Evolutionary conservation across 2,797 vertebrate genomes (phyloP), one percentile per base, ranked within the genome.

Genomic region (Molossus alvarezi): DNA sequence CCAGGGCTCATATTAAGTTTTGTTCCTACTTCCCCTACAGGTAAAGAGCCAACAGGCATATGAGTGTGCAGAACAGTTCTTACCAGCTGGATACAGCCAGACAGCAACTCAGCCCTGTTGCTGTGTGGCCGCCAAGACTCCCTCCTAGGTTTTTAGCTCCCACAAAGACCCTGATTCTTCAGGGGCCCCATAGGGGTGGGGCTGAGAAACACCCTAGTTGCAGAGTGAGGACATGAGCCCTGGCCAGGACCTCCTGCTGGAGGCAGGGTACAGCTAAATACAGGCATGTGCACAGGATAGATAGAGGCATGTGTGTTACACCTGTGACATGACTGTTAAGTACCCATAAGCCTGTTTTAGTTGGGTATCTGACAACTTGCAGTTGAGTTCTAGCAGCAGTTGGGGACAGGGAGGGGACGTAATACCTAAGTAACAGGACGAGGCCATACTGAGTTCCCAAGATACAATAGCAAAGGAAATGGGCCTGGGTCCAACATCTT

Each of bases 51-150:
- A 45, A 14, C 64, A 23, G 15, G 27, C 37, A 2, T 6, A 12
- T 82, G 58, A 11, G 10, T 1, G 0, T 27, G 23, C 41, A 57
- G 11, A 53, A 9, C 75, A 45, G 45, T 25, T 69, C 6, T 20
- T 8, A 1, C 6, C 33, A 12, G 62, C 37, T 17, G n/a, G 58
- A n/a, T 8, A 48, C 13, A 11, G 51, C 51, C 10, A 73, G 8
- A 45, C 4, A 0, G 14, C 2, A 9, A n/a, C 55, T 23, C 14
- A 1, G n/a, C 83, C 81, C 51, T 6, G n/a, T 27, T 1, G 1
- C 55, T 2, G 0, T 33, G 20, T n/a, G 41, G 41, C 17, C 11
- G 29, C 29, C 41, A 79, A 21, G 62, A 15, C 37, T n/a, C 21
- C 2, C 15, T 2, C 2, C 15, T 2, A 1, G 51, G 23, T 71